A percentile compares a stretch with the other conserved stretches of the same genome.
Conservation (phyloP, 2,113 vertebrate species). For the Pygoscelis antarcticus region DNA sequence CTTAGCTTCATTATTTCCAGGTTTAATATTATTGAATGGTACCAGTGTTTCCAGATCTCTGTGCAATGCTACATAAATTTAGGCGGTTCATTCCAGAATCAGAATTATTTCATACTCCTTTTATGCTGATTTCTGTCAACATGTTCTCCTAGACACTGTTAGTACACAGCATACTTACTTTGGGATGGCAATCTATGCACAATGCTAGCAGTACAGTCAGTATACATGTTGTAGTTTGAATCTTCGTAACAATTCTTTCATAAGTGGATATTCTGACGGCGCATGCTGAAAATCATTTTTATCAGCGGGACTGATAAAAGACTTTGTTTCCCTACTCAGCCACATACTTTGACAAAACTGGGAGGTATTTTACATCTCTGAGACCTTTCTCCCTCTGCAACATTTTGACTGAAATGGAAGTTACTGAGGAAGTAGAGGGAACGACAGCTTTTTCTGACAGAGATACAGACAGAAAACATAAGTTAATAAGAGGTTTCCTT, state of each 20-base stretch:
- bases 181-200: not conserved
- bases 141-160: not conserved
- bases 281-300: not conserved
- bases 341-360: not conserved
- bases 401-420: not conserved
- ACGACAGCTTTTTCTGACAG: not conserved
- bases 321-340: not conserved
- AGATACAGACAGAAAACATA: not conserved
- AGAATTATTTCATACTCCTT: not conserved
- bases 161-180: not conserved
- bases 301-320: not conserved
- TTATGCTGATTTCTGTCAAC: not conserved
- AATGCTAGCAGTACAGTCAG: not conserved
- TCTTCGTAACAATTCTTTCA: not conserved
- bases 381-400: not conserved
- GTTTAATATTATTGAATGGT: not conserved
- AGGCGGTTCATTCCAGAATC: not conserved
- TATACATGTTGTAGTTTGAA: not conserved
- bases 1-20: not conserved
- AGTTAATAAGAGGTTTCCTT: conserved; percentile 23
- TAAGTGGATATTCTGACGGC: not conserved
- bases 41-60: not conserved
- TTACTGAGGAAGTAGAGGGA: not conserved
- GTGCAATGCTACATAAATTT: not conserved
- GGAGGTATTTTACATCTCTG: not conserved